Conservation (phyloP, 2,888 invertebrate species). For the Pseudococcus longispinus region DNA sequence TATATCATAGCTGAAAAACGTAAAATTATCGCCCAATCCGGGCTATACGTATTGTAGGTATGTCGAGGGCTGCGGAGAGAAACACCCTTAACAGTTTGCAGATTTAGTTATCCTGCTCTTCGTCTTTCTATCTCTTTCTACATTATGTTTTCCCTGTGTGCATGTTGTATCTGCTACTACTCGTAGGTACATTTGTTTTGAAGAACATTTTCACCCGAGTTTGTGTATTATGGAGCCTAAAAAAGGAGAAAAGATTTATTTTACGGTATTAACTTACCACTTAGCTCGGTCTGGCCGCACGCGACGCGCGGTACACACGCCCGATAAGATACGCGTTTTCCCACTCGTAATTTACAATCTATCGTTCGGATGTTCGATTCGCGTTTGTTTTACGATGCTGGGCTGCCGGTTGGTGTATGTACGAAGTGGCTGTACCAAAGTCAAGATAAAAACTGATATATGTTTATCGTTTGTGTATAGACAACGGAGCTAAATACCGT, state of each 20-base stretch:
- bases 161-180: background rate
- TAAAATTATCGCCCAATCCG: background rate
- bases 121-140: background rate
- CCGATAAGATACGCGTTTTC: conserved; percentile 31
- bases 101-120: background rate
- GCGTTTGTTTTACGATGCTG: conserved; percentile 3
- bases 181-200: conserved; percentile 1
- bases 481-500: background rate
- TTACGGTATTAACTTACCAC: conserved; percentile 32
- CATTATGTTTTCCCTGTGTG: background rate
- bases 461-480: conserved; percentile 37
- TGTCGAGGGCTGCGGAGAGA: background rate
- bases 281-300: background rate
- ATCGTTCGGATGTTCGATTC: conserved; percentile 25
- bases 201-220: background rate
- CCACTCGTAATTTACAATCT: conserved; percentile 39
- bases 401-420: background rate
- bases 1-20: conserved; percentile 11
- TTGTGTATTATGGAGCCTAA: background rate
- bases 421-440: background rate
- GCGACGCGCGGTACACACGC: background rate
- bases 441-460: conserved; percentile 37
- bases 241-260: conserved; percentile 23
- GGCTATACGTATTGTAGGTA: background rate
- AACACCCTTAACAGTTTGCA: background rate